Base-by-base conservation (phyloP, 2,113 vertebrate genomes). In the Vulpes vulpes region DNA sequence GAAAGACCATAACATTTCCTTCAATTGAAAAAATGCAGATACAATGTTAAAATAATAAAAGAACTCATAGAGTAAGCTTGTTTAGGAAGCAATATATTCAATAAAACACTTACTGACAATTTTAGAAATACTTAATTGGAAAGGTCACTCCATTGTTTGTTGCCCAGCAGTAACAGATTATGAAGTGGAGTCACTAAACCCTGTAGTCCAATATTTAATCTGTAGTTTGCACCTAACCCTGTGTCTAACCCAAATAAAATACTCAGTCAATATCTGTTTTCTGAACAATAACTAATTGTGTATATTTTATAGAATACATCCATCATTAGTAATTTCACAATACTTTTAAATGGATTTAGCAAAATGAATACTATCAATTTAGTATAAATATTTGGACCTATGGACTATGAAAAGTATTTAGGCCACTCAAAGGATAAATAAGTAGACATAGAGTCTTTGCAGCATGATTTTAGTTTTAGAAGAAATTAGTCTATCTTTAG, bases 361-460 rank as follows among this genome's bases (percentile, higher is more conserved):
- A 95, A 78, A 94, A 93, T 30, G 83, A 80, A 23, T 38, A 96
- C 85, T 80, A n/a, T 73, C n/a, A 20, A 67, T 32, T 82, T 2
- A 81, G 5, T 20, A 55, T 55, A 16, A 85, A 62, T 38, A 35
- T 82, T 94, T 79, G 79, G 16, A 88, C 23, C 25, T 51, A 10
- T 53, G 15, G 20, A 71, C 20, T 25, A 23, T 64, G 15, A 88
- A 94, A 97, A 91, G 11, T 73, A 88, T 25, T 86, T 32, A 65
- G 73, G 62, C 25, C 8, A 51, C 32, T 14, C 32, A 89, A 57
- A 35, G 38, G 67, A 89, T 74, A 65, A 27, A 65, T 65, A 59
- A 53, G 22, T 93, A 57, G 9, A 57, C 30, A 73, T 22, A 59
- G 2, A 59, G 25, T n/a, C n/a, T 82, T 73, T 64, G 17, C 11